Conservation (phyloP, 2,888 invertebrate species). For the Rhagium mordax region DNA sequence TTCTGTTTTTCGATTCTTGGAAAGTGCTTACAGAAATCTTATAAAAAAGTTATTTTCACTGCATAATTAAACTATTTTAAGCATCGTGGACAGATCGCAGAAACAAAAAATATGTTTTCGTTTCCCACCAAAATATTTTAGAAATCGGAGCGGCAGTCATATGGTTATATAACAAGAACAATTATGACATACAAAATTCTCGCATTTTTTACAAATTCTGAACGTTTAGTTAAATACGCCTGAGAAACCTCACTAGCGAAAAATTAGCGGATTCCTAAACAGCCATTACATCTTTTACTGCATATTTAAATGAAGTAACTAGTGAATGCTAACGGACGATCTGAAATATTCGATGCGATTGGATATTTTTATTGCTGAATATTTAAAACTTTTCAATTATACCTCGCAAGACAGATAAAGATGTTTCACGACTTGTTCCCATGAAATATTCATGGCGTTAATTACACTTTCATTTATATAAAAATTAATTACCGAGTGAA, state of each 20-base stretch:
- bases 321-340: slow-evolving; percentile 14
- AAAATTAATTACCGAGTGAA: slow-evolving; percentile 15
- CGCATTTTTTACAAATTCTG: too few relatives aligned
- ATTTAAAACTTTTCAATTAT: slow-evolving; percentile 16
- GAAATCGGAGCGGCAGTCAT: not conserved
- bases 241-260: not conserved
- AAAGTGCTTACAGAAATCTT: too few relatives aligned
- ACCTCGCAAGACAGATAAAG: not conserved
- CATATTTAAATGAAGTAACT: not conserved
- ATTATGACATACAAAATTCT: too few relatives aligned
- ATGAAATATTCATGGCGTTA: slow-evolving; percentile 30
- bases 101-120: not conserved
- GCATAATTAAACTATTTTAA: not conserved
- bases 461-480: slow-evolving; percentile 31
- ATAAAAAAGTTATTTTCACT: not conserved
- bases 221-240: not conserved
- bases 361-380: slow-evolving; percentile 27
- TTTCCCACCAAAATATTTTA: not conserved
- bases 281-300: not conserved
- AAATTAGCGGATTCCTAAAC: not conserved
- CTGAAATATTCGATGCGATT: slow-evolving; percentile 12
- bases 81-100: not conserved
- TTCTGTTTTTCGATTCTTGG: too few relatives aligned
- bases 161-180: too few relatives aligned
- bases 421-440: slow-evolving; percentile 10